phyloP scores from a whole-genome alignment of 1,140 invertebrate species.

The Lasioglossum albipes region DNA sequence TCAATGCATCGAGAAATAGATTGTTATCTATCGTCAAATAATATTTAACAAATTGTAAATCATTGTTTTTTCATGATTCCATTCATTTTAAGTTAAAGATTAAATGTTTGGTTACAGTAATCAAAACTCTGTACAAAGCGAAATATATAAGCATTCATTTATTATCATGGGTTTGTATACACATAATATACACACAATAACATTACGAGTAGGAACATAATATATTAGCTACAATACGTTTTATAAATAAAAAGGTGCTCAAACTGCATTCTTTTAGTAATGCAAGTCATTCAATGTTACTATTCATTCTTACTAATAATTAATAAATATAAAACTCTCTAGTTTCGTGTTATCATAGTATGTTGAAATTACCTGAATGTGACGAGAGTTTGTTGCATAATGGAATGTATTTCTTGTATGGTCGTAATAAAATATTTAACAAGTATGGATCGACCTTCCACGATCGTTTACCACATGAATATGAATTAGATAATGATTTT shows the following conservation, averaged over 20 bases:
- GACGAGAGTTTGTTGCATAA: slow-evolving; percentile 8
- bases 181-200: slow-evolving; percentile 66
- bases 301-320: slow-evolving; percentile 8
- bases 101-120: neutral
- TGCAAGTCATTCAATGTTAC: slow-evolving; percentile 31
- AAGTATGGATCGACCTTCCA: slow-evolving; percentile 1
- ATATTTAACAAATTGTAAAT: neutral
- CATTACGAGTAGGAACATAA: slow-evolving; percentile 63
- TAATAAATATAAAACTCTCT: slow-evolving; percentile 49
- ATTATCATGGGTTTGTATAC: slow-evolving; percentile 65
- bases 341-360: slow-evolving; percentile 22
- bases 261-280: slow-evolving; percentile 23
- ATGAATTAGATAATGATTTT: neutral
- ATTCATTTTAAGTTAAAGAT: slow-evolving; percentile 22
- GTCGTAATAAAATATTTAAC: slow-evolving; percentile 12
- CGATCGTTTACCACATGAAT: neutral
- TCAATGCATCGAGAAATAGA: neutral
- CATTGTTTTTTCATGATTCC: slow-evolving; percentile 9
- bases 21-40: neutral
- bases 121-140: slow-evolving; percentile 20
- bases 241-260: slow-evolving; percentile 50
- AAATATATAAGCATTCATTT: slow-evolving; percentile 62
- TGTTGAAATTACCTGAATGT: slow-evolving; percentile 4
- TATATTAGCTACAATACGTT: slow-evolving; percentile 54
- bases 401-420: slow-evolving; percentile 19